Base-by-base conservation (phyloP, 2,888 invertebrate species). In the Caenorhabditis uteleia region DNA sequence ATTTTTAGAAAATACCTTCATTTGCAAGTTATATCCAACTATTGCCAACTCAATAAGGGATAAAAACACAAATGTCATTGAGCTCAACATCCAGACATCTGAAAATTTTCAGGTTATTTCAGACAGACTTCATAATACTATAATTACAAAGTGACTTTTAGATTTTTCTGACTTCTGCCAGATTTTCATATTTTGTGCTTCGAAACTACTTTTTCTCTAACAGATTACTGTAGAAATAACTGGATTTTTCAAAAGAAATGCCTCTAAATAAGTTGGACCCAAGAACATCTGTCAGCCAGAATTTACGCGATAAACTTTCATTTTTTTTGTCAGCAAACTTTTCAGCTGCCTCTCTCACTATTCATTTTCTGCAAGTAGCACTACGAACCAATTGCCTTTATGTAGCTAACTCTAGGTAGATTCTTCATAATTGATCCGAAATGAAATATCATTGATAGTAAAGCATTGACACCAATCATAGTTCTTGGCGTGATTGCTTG, bases 1-100 rank as follows among this genome's bases (percentile, higher is more conserved):
- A 12, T 29, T 29, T 8, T 12, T 12, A n/a, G n/a, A 16, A 10
- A 20, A 10, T 12, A 16, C 29, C 16, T 59, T 39, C 46, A 43
- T 50, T 10, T 59, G 65, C 25, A 55, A 38, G 27, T 59, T 65
- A 57, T 55, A 60, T 56, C 70, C 68, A 18, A 77, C 67, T 27
- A 73, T 54, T 18, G 77, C 74, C 53, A 75, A 60, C 51, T 78
- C 75, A 20, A 74, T 38, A 4, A 72, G 60, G 10, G 75, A 71
- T 7, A 70, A 57, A 68, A 64, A 78, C 66, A 62, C 74, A 71
- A 61, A 76, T 62, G 43, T 68, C 77, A 68, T 78, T 59, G 57
- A 77, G 60, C 44, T 76, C 56, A 65, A 71, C 77, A 62, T 75
- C 74, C 60, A 79, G 53, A 49, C 82, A 60, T 73, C 74, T 65